Conservation (phyloP, 1,140 invertebrate genomes). For the Apis cerana region DNA sequence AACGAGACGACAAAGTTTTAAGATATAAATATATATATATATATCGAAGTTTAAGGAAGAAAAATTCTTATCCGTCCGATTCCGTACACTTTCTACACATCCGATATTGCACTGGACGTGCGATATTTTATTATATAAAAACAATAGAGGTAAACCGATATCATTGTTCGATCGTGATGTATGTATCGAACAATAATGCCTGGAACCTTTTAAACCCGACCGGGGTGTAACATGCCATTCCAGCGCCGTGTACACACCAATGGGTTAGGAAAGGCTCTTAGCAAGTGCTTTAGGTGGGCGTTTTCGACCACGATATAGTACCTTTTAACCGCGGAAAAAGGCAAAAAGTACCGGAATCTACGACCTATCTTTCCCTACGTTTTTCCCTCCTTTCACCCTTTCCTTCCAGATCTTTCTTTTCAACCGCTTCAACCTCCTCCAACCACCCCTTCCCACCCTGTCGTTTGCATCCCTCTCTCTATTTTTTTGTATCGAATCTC, state of each 20-base stretch:
- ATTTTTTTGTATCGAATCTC: neutral
- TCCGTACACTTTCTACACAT: too few species aligned
- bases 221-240: conserved; percentile 45
- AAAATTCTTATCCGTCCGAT: too few species aligned
- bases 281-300: conserved; percentile 67
- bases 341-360: conserved; percentile 58
- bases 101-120: neutral
- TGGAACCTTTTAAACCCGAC: conserved; percentile 63
- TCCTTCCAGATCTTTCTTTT: conserved; percentile 1
- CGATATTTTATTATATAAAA: conserved; percentile 30
- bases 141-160: conserved; percentile 43
- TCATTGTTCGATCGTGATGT: conserved; percentile 43
- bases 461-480: neutral
- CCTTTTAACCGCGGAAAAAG: conserved; percentile 67
- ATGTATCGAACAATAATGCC: conserved; percentile 51
- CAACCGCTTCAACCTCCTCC: neutral
- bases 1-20: too few species aligned
- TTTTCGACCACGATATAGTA: conserved; percentile 66
- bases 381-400: conserved; percentile 26
- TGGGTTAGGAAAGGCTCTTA: conserved; percentile 65
- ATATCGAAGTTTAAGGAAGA: too few species aligned
- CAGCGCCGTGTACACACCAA: conserved; percentile 49
- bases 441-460: neutral
- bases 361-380: conserved; percentile 41
- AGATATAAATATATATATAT: too few species aligned